Conservation (phyloP, 2,113 vertebrate genomes). For the Istiophorus platypterus region DNA sequence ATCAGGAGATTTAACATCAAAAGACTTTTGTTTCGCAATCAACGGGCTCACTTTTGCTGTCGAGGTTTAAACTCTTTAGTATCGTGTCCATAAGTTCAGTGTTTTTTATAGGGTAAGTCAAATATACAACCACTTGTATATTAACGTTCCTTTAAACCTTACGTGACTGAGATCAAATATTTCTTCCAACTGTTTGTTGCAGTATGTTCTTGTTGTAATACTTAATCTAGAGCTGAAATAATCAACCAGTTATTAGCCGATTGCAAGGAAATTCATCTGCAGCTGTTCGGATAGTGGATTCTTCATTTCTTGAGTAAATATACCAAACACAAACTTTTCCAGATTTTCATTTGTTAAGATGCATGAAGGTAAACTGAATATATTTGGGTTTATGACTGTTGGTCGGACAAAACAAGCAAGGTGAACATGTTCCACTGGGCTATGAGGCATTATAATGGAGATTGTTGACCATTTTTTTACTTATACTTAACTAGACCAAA, state of each 20-base stretch:
- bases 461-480: background rate
- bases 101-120: background rate
- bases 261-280: background rate
- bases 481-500: background rate
- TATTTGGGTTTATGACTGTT: background rate
- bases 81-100: background rate
- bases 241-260: background rate
- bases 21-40: slow-evolving; percentile 33
- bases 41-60: background rate
- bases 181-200: background rate
- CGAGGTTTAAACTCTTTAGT: background rate
- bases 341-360: background rate
- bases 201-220: background rate
- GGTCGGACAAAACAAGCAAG: background rate
- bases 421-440: background rate
- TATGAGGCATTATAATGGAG: background rate
- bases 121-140: background rate
- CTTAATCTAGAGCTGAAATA: background rate
- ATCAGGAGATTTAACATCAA: slow-evolving; percentile 40
- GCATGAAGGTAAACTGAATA: background rate
- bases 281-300: background rate
- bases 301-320: background rate
- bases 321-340: background rate
- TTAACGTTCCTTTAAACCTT: background rate
- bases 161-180: rapidly evolving